Base-by-base conservation (phyloP, 2,113 vertebrate genomes). In the Genyomyrus donnyi region DNA sequence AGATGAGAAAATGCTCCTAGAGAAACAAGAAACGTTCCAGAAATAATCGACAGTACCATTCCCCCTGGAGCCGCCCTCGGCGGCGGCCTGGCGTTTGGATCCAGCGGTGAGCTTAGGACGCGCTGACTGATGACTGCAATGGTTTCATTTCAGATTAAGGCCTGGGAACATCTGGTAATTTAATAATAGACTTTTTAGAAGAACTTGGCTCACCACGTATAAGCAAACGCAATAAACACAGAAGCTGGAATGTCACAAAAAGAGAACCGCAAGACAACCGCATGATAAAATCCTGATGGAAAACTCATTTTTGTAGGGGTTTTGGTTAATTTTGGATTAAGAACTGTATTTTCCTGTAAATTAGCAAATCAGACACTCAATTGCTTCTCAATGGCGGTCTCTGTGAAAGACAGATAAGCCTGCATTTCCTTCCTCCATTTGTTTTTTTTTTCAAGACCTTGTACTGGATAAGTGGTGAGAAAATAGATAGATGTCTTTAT, bases 101-200 rank as follows among this genome's bases (percentile, higher is more conserved):
- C 15, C 24, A 52, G 88, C 24, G 48, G 62, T 49, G 48, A 19
- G n/a, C 74, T 80, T 89, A n/a, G 50, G 48, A 50, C 8, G n/a
- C 11, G 35, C 45, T 21, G 70, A 89, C 70, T 49, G 88, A 89
- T 83, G 74, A 52, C 48, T 42, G 88, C n/a, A 83, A 66, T 35
- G 88, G 66, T 89, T 89, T 89, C 24, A 39, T 52, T 39, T 50
- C 48, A 83, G 11, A 89, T 45, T 46, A 39, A 83, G n/a, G 46
- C 24, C 46, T 50, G 88, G 46, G 74, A 31, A 83, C 66, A 80
- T 89, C 70, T 89, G 88, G 66, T 35, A 89, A 89, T 70, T 70
- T 66, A 89, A 89, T 85, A 46, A 48, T 85, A 46, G 42, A n/a
- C 83, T 85, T 45, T 85, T 85, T 46, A 48, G 83, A 85, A 85